Conservation (phyloP, 2,797 vertebrate genomes). For the Lycodopsis pacificus region DNA sequence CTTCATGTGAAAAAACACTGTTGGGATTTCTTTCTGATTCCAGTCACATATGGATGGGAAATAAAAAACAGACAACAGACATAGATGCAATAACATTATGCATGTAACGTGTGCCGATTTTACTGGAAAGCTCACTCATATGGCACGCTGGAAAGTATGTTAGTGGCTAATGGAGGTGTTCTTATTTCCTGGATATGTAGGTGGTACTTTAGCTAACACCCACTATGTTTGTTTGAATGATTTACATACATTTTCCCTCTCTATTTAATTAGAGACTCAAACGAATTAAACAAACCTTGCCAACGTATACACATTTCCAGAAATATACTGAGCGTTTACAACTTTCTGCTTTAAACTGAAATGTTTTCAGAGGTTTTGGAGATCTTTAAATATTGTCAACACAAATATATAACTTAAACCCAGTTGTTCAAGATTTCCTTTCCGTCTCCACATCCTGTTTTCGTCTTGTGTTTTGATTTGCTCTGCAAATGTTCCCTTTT, state of each 20-base stretch:
- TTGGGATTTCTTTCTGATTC: constrained; percentile 14
- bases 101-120: background rate
- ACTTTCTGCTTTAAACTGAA: background rate
- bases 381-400: background rate
- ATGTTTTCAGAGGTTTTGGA: background rate
- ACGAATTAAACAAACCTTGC: background rate
- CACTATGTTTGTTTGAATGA: constrained; percentile 2
- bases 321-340: background rate
- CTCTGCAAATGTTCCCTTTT: background rate
- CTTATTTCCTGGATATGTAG: constrained; percentile 35
- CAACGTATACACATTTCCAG: background rate
- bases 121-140: background rate
- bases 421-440: constrained; percentile 28
- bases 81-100: background rate
- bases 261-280: background rate
- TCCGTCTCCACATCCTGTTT: constrained; percentile 56
- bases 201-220: background rate
- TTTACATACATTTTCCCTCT: constrained; percentile 4
- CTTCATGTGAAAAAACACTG: constrained; percentile 5
- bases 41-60: background rate
- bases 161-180: background rate
- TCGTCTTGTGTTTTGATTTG: background rate
- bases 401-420: background rate
- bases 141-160: constrained; percentile 13
- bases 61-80: background rate